These are phyloP conservation scores for Operophtera brumata DNA, from an alignment of 2,888 invertebrate species.

Conservation along the genomic window DNA sequence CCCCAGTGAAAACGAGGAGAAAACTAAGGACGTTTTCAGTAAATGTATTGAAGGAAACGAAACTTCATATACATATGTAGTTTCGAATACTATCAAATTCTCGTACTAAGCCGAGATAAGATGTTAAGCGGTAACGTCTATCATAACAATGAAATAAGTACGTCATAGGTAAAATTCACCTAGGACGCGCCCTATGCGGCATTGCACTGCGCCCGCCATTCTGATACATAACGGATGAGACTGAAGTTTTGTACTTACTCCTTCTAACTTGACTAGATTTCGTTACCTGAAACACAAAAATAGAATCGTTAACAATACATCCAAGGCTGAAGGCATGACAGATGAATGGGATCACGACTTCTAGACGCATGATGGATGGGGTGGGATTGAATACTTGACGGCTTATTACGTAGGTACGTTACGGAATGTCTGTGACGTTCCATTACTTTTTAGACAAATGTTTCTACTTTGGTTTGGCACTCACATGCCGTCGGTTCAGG, in stretches of 20 bases:
- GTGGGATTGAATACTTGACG: conserved; percentile 61
- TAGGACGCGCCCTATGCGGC: too few relatives aligned
- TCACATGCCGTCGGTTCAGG: conserved; percentile 7
- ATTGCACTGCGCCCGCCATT: too few relatives aligned
- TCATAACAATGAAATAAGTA: too few relatives aligned
- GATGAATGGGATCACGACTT: conserved; percentile 53
- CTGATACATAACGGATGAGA: background rate
- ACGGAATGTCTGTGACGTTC: conserved; percentile 67
- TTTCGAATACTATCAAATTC: too few relatives aligned
- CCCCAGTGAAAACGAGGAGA: too few relatives aligned
- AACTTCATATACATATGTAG: too few relatives aligned
- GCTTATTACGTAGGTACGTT: conserved; percentile 71
- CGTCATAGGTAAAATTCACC: too few relatives aligned
- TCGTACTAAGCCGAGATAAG: too few relatives aligned
- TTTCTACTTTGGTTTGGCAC: conserved; percentile 42
- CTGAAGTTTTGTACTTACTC: background rate
- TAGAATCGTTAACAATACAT: conserved; percentile 10
- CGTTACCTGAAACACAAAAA: conserved; percentile 30
- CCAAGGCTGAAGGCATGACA: conserved; percentile 40
- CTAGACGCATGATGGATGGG: conserved; percentile 64
- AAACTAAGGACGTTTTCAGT: too few relatives aligned
- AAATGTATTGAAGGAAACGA: too few relatives aligned
- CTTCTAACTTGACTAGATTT: conserved; percentile 10
- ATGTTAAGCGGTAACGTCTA: too few relatives aligned
- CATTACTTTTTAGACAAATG: conserved; percentile 75